phyloP scores from a whole-genome alignment of 1,140 invertebrate genomes.

The Drosophila sproati region DNA sequence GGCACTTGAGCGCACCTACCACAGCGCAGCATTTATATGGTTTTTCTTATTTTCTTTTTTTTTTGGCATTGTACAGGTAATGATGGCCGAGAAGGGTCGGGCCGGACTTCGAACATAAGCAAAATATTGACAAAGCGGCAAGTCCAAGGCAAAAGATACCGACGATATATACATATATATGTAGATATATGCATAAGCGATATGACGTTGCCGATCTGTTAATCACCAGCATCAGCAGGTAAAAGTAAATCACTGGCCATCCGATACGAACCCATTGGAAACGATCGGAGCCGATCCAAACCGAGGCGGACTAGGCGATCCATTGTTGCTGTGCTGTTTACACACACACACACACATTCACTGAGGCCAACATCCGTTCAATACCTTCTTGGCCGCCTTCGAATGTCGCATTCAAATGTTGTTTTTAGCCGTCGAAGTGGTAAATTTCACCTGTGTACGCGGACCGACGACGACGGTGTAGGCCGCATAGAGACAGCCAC shows the following conservation, averaged over 20 bases:
- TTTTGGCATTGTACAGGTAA: slow-evolving; percentile 73
- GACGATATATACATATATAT: slow-evolving; percentile 52
- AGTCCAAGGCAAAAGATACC: slow-evolving; percentile 70
- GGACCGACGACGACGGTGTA: slow-evolving; percentile 44
- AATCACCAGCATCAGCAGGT: slow-evolving; percentile 31
- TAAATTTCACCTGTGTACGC: slow-evolving; percentile 82
- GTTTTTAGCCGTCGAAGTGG: slow-evolving; percentile 81
- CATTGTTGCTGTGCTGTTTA: slow-evolving; percentile 62
- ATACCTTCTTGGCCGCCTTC: slow-evolving; percentile 57
- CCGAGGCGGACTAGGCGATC: slow-evolving; percentile 7
- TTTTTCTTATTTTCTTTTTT: slow-evolving; percentile 4
- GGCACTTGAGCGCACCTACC: slow-evolving; percentile 77
- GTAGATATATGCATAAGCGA: slow-evolving; percentile 38
- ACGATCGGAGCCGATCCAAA: slow-evolving; percentile 27
- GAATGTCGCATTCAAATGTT: slow-evolving; percentile 80
- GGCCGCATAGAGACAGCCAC: slow-evolving; percentile 73
- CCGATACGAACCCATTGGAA: slow-evolving; percentile 28
- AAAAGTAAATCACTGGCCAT: slow-evolving; percentile 45
- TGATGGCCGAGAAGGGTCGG: slow-evolving; percentile 22
- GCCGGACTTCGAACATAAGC: slow-evolving; percentile 64
- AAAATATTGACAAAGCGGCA: slow-evolving; percentile 84
- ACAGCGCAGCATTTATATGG: slow-evolving; percentile 49
- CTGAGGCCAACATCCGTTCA: slow-evolving; percentile 67
- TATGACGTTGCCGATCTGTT: slow-evolving; percentile 77
- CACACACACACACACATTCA: slow-evolving; percentile 52